Evolutionary conservation across 2,113 vertebrate species (phyloP).

Genomic region (Cinclus cinclus): DNA sequence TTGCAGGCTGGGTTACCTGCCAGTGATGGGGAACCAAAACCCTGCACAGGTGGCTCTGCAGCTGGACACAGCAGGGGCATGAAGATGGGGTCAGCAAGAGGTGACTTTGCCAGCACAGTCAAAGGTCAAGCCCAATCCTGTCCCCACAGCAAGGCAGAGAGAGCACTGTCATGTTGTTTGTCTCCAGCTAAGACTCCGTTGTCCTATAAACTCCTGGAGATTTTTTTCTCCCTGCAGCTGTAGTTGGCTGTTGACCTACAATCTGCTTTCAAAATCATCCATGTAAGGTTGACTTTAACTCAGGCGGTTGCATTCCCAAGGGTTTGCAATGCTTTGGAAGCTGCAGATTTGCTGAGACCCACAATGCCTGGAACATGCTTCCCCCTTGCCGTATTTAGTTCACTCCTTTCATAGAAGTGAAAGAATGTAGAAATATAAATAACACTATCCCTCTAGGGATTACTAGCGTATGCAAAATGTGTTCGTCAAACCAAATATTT

Average conservation of each 20-base stretch:
- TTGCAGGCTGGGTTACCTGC: background rate
- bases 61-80: background rate
- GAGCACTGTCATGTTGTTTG: background rate
- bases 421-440: background rate
- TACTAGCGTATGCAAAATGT: background rate
- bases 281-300: background rate
- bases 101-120: background rate
- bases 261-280: background rate
- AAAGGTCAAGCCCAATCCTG: accelerated
- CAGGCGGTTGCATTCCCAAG: background rate
- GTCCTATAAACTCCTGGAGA: background rate
- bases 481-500: background rate
- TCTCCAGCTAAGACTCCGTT: background rate
- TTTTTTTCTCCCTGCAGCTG: background rate
- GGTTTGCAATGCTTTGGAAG: background rate
- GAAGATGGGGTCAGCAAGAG: background rate
- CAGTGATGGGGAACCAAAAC: background rate
- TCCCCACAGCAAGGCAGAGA: background rate
- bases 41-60: accelerated
- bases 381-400: background rate
- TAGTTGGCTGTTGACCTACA: background rate
- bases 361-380: background rate
- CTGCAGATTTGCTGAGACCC: background rate
- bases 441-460: background rate
- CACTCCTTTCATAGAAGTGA: background rate